Percentiles rank a stretch among this genome's conserved stretches.
These are phyloP conservation scores for Mustela nigripes DNA, from an alignment of 2,113 vertebrate species.

Conservation along the genomic window DNA sequence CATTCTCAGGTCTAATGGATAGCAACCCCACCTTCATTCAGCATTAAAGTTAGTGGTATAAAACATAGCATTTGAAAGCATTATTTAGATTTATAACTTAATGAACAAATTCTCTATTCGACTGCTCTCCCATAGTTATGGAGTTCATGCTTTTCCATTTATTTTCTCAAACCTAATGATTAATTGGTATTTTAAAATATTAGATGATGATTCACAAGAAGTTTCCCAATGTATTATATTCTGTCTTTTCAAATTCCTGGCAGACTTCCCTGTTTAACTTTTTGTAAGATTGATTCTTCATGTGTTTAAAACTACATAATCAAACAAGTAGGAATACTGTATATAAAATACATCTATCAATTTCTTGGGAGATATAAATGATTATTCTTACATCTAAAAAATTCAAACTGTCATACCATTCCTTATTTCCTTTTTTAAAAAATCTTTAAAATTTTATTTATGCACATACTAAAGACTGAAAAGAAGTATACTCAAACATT, in stretches of 20 bases:
- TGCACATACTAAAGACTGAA: too few species aligned
- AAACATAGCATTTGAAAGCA: conserved; percentile 78
- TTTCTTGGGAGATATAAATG: conserved; percentile 39
- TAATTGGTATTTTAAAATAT: conserved; percentile 81
- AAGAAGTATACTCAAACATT: too few species aligned
- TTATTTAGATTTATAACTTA: conserved; percentile 82
- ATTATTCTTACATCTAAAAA: conserved; percentile 54
- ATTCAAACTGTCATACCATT: not conserved
- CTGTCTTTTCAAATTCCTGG: not conserved
- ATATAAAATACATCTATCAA: not conserved
- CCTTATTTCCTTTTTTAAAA: not conserved
- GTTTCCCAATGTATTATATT: not conserved
- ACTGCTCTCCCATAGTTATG: conserved; percentile 33
- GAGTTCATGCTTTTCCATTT: conserved; percentile 76
- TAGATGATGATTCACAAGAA: conserved; percentile 69
- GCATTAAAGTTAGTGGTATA: conserved; percentile 70
- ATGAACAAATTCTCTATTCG: conserved; percentile 78
- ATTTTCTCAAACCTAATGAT: conserved; percentile 80
- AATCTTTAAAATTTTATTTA: too few species aligned
- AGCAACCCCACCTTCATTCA: conserved; percentile 58
- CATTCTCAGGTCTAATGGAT: conserved; percentile 74
- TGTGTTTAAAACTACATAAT: not conserved
- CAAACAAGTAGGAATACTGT: not conserved
- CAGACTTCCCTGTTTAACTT: not conserved
- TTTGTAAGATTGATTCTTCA: not conserved